Conservation (phyloP, 2,797 vertebrate species). For the Lagodon rhomboides region DNA sequence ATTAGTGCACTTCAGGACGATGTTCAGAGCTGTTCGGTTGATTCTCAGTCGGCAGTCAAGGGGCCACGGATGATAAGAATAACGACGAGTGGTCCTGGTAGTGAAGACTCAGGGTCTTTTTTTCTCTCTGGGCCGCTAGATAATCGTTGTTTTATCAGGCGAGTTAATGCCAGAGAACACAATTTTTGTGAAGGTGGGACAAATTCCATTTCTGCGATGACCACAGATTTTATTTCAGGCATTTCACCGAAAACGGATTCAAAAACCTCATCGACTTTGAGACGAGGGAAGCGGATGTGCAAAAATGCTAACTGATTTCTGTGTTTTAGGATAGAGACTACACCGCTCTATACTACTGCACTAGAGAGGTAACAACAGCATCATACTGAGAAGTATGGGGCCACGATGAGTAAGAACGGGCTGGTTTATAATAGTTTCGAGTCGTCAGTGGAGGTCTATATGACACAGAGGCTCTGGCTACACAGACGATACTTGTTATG, state of each 20-base stretch:
- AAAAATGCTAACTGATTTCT: no score
- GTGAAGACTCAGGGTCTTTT: not conserved
- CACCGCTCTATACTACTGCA: no score
- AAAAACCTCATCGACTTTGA: no score
- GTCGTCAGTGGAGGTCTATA: not conserved
- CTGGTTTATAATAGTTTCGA: not conserved
- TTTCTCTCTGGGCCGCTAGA: not conserved
- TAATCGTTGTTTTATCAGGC: not conserved
- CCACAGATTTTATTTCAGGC: no score
- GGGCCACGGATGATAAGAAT: slow-evolving; percentile 5
- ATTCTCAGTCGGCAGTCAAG: slow-evolving; percentile 54
- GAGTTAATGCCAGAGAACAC: not conserved
- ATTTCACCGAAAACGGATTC: no score
- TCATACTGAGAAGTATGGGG: no score
- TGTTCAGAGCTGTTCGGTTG: slow-evolving; percentile 56
- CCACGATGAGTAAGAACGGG: no score
- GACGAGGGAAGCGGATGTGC: no score
- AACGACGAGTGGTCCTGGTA: not conserved
- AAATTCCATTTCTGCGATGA: not conserved
- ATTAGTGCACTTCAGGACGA: slow-evolving; percentile 73
- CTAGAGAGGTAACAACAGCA: no score
- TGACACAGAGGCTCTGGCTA: not conserved
- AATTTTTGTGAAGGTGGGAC: not conserved
- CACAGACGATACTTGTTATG: not conserved
- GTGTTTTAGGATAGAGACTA: no score